Conservation (phyloP, 2,113 vertebrate genomes). For the Microcebus jonahi region DNA sequence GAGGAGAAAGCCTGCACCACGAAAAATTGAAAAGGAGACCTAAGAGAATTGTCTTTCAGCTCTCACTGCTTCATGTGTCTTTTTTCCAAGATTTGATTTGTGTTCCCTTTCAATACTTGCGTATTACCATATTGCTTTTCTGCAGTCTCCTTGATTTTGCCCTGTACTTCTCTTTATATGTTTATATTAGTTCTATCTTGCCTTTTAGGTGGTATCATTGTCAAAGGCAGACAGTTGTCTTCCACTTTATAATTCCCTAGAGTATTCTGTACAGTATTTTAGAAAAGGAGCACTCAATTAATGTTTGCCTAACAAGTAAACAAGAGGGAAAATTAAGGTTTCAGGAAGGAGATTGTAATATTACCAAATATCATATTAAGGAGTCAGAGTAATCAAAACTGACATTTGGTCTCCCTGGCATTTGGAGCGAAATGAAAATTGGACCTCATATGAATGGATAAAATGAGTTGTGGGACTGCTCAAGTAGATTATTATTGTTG, state of each 20-base stretch:
- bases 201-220: constrained; percentile 31
- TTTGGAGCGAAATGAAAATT: constrained; percentile 64
- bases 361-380: constrained; percentile 73
- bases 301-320: constrained; percentile 71
- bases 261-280: constrained; percentile 47
- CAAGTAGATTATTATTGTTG: constrained; percentile 53
- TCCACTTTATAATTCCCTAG: constrained; percentile 50
- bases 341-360: constrained; percentile 69
- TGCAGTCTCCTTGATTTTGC: constrained; percentile 37
- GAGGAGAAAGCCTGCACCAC: not conserved
- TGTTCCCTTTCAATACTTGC: not conserved
- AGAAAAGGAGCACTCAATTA: constrained; percentile 68
- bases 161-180: constrained; percentile 46
- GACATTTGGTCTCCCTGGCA: constrained; percentile 65
- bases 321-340: constrained; percentile 73
- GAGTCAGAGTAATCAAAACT: constrained; percentile 65
- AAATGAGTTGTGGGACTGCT: constrained; percentile 55
- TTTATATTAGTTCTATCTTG: constrained; percentile 46
- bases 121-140: not conserved
- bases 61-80: not conserved
- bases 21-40: not conserved
- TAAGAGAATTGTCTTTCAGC: not conserved
- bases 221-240: constrained; percentile 57
- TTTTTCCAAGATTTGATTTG: not conserved
- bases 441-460: constrained; percentile 35